A percentile compares a stretch with the other conserved stretches of the same genome.
Conservation (phyloP, 2,888 invertebrate genomes). For the Tipula vernalis region DNA sequence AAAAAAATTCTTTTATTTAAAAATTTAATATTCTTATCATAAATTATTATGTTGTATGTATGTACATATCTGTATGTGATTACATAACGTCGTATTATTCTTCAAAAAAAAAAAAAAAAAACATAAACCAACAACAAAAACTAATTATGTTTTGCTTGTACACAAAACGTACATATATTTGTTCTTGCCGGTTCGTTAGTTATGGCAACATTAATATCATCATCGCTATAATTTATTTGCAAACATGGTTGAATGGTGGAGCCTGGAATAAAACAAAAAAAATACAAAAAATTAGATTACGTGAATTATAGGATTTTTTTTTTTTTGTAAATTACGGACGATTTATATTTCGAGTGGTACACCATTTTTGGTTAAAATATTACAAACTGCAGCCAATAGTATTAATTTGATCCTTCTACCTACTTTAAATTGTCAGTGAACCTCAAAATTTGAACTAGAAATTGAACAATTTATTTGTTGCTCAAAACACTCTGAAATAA, state of each 20-base stretch:
- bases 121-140: not conserved
- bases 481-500: no score
- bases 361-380: no score
- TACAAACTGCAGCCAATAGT: no score
- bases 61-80: not conserved
- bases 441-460: no score
- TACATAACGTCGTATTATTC: not conserved
- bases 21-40: not conserved
- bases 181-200: slow-evolving; percentile 18
- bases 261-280: slow-evolving; percentile 18
- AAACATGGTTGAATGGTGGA: slow-evolving; percentile 23
- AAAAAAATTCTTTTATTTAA: not conserved
- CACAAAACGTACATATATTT: slow-evolving; percentile 28
- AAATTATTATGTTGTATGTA: not conserved
- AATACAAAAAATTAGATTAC: not conserved
- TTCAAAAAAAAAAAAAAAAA: not conserved
- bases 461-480: no score
- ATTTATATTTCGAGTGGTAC: no score
- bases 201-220: slow-evolving; percentile 13
- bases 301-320: not conserved
- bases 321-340: no score
- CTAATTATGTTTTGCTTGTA: slow-evolving; percentile 18
- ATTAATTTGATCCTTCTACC: no score
- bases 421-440: no score
- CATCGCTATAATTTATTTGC: slow-evolving; percentile 16